Evolutionary conservation across 2,113 vertebrate genomes (phyloP).

Genomic region (Prionailurus bengalensis): DNA sequence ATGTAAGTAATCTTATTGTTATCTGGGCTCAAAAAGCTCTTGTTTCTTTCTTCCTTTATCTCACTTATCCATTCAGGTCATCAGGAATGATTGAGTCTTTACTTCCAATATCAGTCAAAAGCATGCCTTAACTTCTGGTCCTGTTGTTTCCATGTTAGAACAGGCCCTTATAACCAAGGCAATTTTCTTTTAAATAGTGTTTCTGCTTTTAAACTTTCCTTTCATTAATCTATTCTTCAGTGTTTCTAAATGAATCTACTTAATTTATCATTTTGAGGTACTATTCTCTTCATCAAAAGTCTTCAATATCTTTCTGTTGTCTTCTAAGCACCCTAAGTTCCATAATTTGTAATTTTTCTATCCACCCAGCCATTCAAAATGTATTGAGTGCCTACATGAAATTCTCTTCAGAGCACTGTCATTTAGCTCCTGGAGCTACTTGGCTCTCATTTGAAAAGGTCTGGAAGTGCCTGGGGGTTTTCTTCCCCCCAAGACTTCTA

Average conservation of each 20-base stretch:
- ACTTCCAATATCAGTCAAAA: background rate
- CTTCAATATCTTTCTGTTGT: background rate
- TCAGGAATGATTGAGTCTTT: background rate
- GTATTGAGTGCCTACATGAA: background rate
- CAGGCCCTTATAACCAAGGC: background rate
- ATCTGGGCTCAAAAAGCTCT: background rate
- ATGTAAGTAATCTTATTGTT: background rate
- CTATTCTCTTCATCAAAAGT: background rate
- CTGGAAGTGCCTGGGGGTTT: background rate
- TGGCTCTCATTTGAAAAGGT: background rate
- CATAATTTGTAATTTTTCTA: background rate
- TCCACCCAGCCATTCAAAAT: background rate
- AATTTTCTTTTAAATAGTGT: background rate
- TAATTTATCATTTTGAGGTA: background rate
- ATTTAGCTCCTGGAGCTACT: background rate
- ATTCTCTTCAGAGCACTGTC: background rate
- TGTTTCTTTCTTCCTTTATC: background rate
- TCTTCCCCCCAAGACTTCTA: background rate
- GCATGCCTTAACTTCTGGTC: background rate
- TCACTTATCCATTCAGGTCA: background rate
- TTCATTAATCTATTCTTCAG: background rate
- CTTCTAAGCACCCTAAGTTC: background rate
- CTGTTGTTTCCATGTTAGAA: background rate
- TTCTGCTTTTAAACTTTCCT: background rate
- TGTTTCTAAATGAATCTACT: background rate